Conservation (phyloP, 2,797 vertebrate species). For the Hoplostethus mediterraneus region DNA sequence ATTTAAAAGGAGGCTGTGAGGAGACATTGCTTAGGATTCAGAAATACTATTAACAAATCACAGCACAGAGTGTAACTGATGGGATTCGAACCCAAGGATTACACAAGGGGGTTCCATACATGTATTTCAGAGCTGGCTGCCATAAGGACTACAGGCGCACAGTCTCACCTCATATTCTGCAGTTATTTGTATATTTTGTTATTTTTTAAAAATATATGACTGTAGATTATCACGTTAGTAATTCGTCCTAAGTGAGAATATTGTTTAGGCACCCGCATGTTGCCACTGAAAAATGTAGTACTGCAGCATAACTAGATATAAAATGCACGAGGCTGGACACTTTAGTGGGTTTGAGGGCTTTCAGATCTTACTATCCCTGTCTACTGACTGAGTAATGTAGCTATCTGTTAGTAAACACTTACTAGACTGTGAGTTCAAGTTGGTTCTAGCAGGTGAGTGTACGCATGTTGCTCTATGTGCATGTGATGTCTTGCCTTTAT, state of each 20-base stretch:
- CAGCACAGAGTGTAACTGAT: conserved; percentile 35
- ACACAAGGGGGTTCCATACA: conserved; percentile 15
- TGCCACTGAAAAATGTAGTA: conserved; percentile 14
- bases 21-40: neutral
- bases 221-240: neutral
- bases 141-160: conserved; percentile 1
- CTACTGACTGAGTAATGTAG: neutral
- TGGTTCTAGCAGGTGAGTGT: neutral
- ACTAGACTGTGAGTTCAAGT: neutral
- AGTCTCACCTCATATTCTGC: neutral
- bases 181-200: neutral
- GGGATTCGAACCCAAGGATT: conserved; percentile 40
- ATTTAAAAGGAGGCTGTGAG: neutral
- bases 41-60: neutral
- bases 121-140: neutral
- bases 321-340: neutral
- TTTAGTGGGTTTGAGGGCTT: neutral
- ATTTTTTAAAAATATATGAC: neutral
- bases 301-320: conserved; percentile 1
- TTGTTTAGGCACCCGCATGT: neutral
- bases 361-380: conserved; percentile 16
- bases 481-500: neutral
- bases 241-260: neutral
- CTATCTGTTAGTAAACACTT: conserved; percentile 1
- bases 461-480: neutral